phyloP scores from a whole-genome alignment of 2,888 invertebrate species.

The Amorpha juglandis region DNA sequence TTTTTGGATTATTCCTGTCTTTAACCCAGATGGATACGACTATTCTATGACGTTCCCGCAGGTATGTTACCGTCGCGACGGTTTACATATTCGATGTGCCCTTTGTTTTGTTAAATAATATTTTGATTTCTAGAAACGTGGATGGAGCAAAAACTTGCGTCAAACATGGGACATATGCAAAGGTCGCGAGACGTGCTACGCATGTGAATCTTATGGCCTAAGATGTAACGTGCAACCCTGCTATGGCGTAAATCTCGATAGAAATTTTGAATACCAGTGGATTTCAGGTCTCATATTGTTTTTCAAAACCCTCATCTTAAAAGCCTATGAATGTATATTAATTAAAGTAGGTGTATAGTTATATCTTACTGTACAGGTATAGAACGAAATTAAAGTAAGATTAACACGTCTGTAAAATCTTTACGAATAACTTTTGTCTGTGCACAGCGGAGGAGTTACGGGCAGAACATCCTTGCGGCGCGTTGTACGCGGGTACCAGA shows the following conservation, averaged over 20 bases:
- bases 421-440: constrained; percentile 6
- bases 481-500: constrained; percentile 65
- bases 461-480: constrained; percentile 71
- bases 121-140: constrained; percentile 56
- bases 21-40: constrained; percentile 79
- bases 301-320: background rate
- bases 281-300: constrained; percentile 58
- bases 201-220: constrained; percentile 62
- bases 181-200: constrained; percentile 55
- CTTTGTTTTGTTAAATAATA: background rate
- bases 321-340: too few species aligned
- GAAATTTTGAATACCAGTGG: constrained; percentile 81
- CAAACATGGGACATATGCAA: constrained; percentile 71
- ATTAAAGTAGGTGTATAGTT: too few species aligned
- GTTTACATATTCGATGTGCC: background rate
- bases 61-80: constrained; percentile 51
- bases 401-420: too few species aligned
- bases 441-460: constrained; percentile 68
- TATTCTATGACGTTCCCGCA: constrained; percentile 77
- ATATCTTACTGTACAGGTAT: too few species aligned
- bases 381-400: too few species aligned
- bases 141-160: constrained; percentile 74
- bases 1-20: constrained; percentile 77
- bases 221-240: constrained; percentile 68
- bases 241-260: constrained; percentile 75